Base-by-base conservation (phyloP, 2,113 vertebrate genomes). In the Circaetus cinerascens region DNA sequence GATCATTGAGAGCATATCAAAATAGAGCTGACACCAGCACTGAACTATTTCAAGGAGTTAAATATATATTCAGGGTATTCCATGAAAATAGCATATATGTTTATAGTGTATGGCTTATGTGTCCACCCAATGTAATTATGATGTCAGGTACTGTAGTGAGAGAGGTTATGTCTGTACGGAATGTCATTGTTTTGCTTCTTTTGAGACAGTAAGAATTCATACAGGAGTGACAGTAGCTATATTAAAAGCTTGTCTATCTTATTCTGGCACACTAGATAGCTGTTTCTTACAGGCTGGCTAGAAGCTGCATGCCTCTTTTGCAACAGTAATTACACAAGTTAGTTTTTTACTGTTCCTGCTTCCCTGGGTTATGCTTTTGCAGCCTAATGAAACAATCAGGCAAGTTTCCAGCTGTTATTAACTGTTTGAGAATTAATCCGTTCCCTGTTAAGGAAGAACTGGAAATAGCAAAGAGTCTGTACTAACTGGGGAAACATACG, bases 271-370 rank as follows among this genome's bases (percentile, higher is more conserved):
- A n/a, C 34, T 23, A 60, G 18, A 19, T 7, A 34, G 27, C 29
- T 72, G 13, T 41, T 76, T 86, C 53, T 83, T 23, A 20, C 18
- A 78, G 60, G 13, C 51, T 75, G 68, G 14, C 23, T 64, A 56
- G 80, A 82, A 91, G 34, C 51, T 78, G 36, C 19, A 20, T 60
- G 21, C 6, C 34, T 68, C 48, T 87, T 56, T 75, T 85, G 40
- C 56, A 96, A 85, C 16, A 68, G 22, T 13, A 50, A 45, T 95
- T 91, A 64, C 32, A 51, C 51, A 77, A 78, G n/a, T 59, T 55
- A 21, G 18, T 5, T 69, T 83, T 85, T 94, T 78, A 40, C 19
- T 36, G 7, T 60, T 91, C 46, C 69, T 67, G 11, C 7, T 75
- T 89, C 56, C 64, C 19, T 71, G n/a, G 7, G 18, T 91, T 84